phyloP scores from a whole-genome alignment of 2,888 invertebrate species.

The Tachina lurida region DNA sequence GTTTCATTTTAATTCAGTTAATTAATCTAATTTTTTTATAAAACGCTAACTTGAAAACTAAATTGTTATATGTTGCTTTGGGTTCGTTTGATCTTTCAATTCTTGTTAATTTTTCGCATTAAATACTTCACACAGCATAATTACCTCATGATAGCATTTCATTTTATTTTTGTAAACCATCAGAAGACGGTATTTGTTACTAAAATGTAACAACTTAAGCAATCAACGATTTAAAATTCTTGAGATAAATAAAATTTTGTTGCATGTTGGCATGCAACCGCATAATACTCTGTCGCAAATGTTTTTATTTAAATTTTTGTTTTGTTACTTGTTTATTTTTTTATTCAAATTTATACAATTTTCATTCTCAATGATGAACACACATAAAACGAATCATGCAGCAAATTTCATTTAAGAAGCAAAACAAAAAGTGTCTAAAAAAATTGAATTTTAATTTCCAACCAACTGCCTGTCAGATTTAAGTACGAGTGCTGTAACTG shows the following conservation, averaged over 20 bases:
- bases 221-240: conserved; percentile 59
- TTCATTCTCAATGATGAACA: conserved; percentile 41
- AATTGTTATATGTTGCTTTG: not conserved
- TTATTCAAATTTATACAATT: conserved; percentile 51
- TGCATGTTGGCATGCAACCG: conserved; percentile 65
- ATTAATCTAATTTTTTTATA: not conserved
- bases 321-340: not conserved
- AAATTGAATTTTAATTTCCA: conserved; percentile 48
- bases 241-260: conserved; percentile 56
- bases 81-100: not conserved
- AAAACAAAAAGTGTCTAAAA: conserved; percentile 24
- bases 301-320: conserved; percentile 5
- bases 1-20: not conserved
- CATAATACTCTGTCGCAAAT: conserved; percentile 11
- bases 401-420: conserved; percentile 37
- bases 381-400: conserved; percentile 23
- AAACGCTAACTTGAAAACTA: not conserved
- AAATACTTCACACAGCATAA: conserved; percentile 38
- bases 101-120: conserved; percentile 28
- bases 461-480: conserved; percentile 51
- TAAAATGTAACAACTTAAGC: conserved; percentile 37
- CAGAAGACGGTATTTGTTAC: not conserved
- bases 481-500: conserved; percentile 15
- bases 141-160: conserved; percentile 11
- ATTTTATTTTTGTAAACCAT: not conserved